Evolutionary conservation across 2,797 vertebrate genomes (phyloP), one percentile per base, ranked within the genome.

Genomic region (Coracias cyanogaster): DNA sequence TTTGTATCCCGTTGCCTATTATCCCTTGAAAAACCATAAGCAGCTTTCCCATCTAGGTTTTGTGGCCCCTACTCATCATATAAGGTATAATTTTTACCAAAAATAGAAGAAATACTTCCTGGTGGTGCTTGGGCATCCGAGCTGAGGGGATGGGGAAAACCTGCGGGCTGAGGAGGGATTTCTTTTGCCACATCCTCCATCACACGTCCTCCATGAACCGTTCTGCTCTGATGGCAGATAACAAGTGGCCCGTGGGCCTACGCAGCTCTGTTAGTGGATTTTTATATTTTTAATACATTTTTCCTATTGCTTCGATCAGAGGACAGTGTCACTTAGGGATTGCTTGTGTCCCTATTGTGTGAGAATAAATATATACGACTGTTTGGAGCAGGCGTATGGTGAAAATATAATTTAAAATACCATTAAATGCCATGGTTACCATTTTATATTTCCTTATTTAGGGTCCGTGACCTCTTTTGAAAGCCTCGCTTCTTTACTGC

Each of bases 191-290:
- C 18, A 15, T 39, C 29, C 20, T 52, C 58, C 14, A 9, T 72
- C 31, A 3, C 10, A 3, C 1, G 1, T 49, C 71, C 70, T 45
- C 11, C 22, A 24, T 1, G 5, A 41, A 18, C 24, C 4, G 0
- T 25, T 67, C 52, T 74, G 48, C 77, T 71, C 61, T 51, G 52
- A 6, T 3, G 8, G 39, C 25, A 51, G 71, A 3, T 51, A 15
- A n/a, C n/a, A 26, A 33, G 37, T 24, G 28, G 28, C 20, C 26
- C 17, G 1, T 16, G 48, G 45, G 7, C 8, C 24, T 43, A 0
- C 12, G 41, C n/a, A 58, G 54, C 13, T 31, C 60, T 43, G 15
- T 39, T 39, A 14, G 74, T 1, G 35, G 20, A 7, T 58, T 77
- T 79, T 49, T 71, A 1, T 80, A 8, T 70, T 72, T 87, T 37